Evolutionary conservation across 2,113 vertebrate species (phyloP).

Genomic region (Mus pahari): DNA sequence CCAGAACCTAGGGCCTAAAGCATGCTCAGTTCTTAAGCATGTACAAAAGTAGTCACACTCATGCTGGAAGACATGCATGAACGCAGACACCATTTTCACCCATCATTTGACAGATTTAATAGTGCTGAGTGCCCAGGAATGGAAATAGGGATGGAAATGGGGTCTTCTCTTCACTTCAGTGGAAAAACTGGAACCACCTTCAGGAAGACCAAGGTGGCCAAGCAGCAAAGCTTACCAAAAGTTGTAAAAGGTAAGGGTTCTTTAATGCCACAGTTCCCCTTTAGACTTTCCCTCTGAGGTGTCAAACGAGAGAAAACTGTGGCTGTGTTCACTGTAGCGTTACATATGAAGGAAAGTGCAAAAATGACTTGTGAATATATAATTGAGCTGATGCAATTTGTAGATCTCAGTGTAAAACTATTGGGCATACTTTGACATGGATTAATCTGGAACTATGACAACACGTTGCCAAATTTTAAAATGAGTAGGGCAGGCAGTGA

Average conservation of each 20-base stretch:
- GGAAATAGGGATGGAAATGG: background rate
- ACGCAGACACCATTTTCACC: background rate
- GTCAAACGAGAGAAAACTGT: background rate
- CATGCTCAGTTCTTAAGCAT: background rate
- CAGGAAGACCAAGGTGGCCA: background rate
- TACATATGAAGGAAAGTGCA: background rate
- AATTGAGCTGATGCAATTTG: constrained; percentile 27
- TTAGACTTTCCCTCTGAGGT: constrained; percentile 47
- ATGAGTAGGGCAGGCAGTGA: constrained; percentile 19
- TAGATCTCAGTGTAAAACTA: background rate
- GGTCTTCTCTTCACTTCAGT: background rate
- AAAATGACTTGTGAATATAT: background rate
- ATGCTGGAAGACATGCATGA: constrained; percentile 19
- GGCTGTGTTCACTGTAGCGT: background rate
- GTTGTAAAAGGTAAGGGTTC: background rate
- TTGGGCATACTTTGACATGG: background rate
- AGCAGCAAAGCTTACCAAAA: background rate
- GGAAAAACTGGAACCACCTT: background rate
- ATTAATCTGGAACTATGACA: background rate
- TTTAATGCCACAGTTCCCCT: background rate
- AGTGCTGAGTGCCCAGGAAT: background rate
- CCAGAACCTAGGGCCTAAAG: background rate
- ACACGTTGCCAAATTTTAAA: constrained; percentile 21
- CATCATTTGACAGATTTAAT: background rate
- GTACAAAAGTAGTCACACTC: constrained; percentile 22